Percentiles rank a stretch among this genome's conserved stretches.
Conservation (phyloP, 2,797 vertebrate species). For the Chloroceryle amazona region DNA sequence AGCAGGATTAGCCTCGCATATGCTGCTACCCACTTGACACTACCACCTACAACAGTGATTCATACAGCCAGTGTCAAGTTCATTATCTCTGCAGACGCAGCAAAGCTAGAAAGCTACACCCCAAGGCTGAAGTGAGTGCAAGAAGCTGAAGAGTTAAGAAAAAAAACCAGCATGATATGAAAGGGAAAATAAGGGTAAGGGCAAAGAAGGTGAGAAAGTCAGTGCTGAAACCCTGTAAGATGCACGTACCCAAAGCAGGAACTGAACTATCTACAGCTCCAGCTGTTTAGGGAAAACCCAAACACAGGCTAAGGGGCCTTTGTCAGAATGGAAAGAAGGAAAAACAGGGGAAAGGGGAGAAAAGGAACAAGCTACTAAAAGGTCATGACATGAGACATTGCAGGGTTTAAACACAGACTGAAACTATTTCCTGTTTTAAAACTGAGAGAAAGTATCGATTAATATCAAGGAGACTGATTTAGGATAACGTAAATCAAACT, state of each 20-base stretch:
- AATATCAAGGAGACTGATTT: slow-evolving; percentile 43
- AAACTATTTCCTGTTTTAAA: slow-evolving; percentile 74
- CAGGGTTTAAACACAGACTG: slow-evolving; percentile 66
- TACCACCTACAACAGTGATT: background rate
- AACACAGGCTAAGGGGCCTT: background rate
- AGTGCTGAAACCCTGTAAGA: background rate
- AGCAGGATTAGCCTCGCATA: background rate
- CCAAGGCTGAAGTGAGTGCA: background rate
- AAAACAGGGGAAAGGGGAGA: background rate
- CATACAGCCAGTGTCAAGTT: slow-evolving; percentile 10
- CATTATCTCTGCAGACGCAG: background rate
- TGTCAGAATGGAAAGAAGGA: background rate
- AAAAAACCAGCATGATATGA: background rate
- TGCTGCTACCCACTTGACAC: background rate
- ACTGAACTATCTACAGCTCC: background rate
- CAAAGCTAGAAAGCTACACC: background rate
- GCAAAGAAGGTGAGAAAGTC: background rate
- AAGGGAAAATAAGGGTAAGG: background rate
- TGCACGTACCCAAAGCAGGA: background rate
- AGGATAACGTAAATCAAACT: slow-evolving; percentile 30
- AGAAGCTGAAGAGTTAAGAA: background rate
- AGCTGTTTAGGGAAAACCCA: background rate
- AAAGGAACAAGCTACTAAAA: slow-evolving; percentile 33
- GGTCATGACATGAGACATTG: slow-evolving; percentile 31
- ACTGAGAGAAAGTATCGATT: slow-evolving; percentile 65